These are phyloP conservation scores for Auanema freiburgensis DNA, from an alignment of 2,888 invertebrate genomes.

Conservation along the genomic window DNA sequence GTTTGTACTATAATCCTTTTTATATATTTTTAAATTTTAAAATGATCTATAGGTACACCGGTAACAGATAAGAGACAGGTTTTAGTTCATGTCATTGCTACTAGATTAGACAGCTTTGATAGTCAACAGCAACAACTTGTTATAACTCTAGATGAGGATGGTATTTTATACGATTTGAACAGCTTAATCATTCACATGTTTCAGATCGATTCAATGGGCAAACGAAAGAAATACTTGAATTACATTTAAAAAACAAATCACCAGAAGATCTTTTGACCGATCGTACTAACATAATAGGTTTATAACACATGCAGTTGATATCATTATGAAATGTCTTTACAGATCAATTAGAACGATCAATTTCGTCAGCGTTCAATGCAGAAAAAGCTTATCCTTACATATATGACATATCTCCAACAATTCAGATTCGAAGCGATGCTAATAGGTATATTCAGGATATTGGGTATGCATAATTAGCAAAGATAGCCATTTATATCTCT, in stretches of 20 bases:
- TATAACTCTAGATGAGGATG: slow-evolving; percentile 50
- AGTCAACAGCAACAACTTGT: slow-evolving; percentile 53
- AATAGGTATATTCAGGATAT: background rate
- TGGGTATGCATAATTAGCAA: too few relatives aligned
- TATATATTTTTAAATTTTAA: background rate
- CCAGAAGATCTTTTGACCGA: slow-evolving; percentile 56
- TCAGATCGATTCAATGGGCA: slow-evolving; percentile 27
- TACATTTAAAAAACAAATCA: slow-evolving; percentile 52
- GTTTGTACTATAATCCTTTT: slow-evolving; percentile 13
- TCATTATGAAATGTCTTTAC: background rate
- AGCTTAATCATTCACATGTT: slow-evolving; percentile 13
- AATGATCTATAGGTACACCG: slow-evolving; percentile 34
- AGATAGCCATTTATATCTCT: too few relatives aligned
- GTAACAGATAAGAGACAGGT: slow-evolving; percentile 53
- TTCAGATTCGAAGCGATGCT: slow-evolving; percentile 11
- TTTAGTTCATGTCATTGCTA: slow-evolving; percentile 59
- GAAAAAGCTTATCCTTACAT: slow-evolving; percentile 59
- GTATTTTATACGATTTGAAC: slow-evolving; percentile 26
- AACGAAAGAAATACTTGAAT: slow-evolving; percentile 52
- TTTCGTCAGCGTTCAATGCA: slow-evolving; percentile 54
- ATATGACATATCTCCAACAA: slow-evolving; percentile 42
- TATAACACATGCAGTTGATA: background rate
- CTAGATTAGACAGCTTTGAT: slow-evolving; percentile 54
- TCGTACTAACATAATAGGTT: slow-evolving; percentile 38
- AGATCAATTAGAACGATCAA: slow-evolving; percentile 46